Evolutionary conservation across 2,797 vertebrate genomes (phyloP).

Genomic region (Lindbergichthys nudifrons): DNA sequence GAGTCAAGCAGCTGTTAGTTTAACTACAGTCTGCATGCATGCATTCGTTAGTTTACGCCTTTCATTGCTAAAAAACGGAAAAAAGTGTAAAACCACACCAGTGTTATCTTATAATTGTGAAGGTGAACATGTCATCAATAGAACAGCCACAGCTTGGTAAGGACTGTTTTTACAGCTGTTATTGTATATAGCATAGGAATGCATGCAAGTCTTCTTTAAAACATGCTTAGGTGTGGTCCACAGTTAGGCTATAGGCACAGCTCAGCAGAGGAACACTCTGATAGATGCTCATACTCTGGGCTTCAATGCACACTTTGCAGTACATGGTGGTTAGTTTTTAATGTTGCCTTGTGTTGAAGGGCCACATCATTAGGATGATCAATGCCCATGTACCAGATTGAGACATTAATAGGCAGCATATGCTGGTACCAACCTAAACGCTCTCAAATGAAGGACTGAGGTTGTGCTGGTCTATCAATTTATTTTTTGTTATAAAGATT

Average conservation of each 20-base stretch:
- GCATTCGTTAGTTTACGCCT: no score
- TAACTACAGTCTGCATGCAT: no score
- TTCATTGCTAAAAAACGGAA: neutral
- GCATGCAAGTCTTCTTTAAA: constrained; percentile 20
- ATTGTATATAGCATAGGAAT: constrained; percentile 16
- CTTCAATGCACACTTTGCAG: constrained; percentile 8
- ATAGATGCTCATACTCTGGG: neutral
- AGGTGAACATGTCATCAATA: no score
- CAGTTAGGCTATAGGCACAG: constrained; percentile 2
- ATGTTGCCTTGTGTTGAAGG: constrained; percentile 25
- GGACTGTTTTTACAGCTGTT: constrained; percentile 43
- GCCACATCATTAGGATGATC: constrained; percentile 40
- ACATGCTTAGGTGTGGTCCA: constrained; percentile 34
- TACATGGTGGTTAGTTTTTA: constrained; percentile 26
- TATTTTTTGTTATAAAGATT: constrained; percentile 7
- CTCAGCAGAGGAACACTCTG: constrained; percentile 8
- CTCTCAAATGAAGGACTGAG: constrained; percentile 21
- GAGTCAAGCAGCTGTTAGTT: no score
- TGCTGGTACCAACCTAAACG: constrained; percentile 7
- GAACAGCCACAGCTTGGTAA: neutral
- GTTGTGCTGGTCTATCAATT: constrained; percentile 12
- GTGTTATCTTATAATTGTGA: constrained; percentile 14
- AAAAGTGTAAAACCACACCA: constrained; percentile 2
- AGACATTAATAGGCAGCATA: constrained; percentile 32
- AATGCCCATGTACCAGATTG: constrained; percentile 7